Evolutionary conservation across 1,140 invertebrate species (phyloP), one percentile per base, ranked within the genome.

Genomic region (Triops longicaudatus): DNA sequence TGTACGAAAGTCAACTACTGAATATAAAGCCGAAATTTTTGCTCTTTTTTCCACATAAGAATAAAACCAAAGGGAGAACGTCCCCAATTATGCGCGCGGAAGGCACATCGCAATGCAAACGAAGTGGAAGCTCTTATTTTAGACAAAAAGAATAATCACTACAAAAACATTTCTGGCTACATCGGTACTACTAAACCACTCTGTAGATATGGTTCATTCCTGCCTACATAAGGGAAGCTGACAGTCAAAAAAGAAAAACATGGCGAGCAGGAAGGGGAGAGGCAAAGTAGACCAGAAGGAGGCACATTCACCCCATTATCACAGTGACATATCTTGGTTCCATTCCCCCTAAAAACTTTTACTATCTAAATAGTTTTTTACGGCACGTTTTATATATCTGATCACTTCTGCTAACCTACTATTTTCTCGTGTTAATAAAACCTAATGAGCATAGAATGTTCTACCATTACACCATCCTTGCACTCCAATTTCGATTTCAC

Each of bases 241-340:
- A 63, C 50, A 63, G 50, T 37, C 31, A 37, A 63, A 63, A n/a
- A 17, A 17, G 14, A 63, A 63, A 63, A 17, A 6, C 6, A 63
- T 63, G 22, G n/a, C 50, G 50, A 22, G 50, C 50, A 63, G 50
- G 50, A 22, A 63, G 50, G 50, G 31, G 31, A 37, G 50, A 63
- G 50, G 50, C 50, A 63, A 63, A 63, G n/a, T 63, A 63, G 50
- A 63, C 50, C 50, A 63, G 31, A 37, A 37, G 50, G 50, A 63
- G 50, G 50, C 50, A 63, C 50, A 63, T 63, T 63, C 50, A 63
- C 50, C 50, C 50, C 50, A 63, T 63, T 63, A 63, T 63, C 50
- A 63, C 50, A 63, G 50, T 63, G 50, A 63, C 50, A 63, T 63
- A 63, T 63, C 50, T 63, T 63, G 50, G 50, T 63, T 63, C 50